Evolutionary conservation across 2,888 invertebrate genomes (phyloP).

Genomic region (Seira ritae): DNA sequence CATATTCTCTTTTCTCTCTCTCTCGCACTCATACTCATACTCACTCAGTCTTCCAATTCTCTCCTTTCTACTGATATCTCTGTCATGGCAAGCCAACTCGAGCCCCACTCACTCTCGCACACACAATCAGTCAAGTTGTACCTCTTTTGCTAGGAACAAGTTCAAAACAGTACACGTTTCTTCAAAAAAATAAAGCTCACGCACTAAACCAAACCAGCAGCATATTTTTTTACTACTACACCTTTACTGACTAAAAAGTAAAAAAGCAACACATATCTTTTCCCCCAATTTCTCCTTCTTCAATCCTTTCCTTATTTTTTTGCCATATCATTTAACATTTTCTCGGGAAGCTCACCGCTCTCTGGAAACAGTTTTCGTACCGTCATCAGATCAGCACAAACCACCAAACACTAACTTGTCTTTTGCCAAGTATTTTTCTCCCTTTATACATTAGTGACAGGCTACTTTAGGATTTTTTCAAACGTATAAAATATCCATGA

Average conservation of each 20-base stretch:
- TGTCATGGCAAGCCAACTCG: constrained; percentile 52
- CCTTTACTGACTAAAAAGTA: background rate
- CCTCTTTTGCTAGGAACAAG: constrained; percentile 1
- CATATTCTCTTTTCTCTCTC: background rate
- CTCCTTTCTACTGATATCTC: constrained; percentile 45
- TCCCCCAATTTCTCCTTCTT: background rate
- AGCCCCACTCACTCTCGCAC: constrained; percentile 57
- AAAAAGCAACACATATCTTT: constrained; percentile 5
- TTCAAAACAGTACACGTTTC: constrained; percentile 5
- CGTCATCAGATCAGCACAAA: constrained; percentile 11
- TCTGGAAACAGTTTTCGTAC: background rate
- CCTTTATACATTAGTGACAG: background rate
- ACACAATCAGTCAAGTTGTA: constrained; percentile 63
- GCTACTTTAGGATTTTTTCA: background rate
- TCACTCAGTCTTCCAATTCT: background rate
- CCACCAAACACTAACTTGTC: background rate
- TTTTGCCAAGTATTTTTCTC: background rate
- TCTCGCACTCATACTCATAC: constrained; percentile 22
- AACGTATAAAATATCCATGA: constrained; percentile 5
- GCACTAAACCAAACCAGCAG: constrained; percentile 11
- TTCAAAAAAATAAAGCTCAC: too few relatives aligned
- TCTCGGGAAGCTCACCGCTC: background rate
- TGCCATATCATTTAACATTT: constrained; percentile 8
- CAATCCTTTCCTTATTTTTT: background rate
- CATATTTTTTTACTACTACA: constrained; percentile 5